Evolutionary conservation across 2,113 vertebrate genomes (phyloP).

Genomic region (Dolichallabes microphthalmus): DNA sequence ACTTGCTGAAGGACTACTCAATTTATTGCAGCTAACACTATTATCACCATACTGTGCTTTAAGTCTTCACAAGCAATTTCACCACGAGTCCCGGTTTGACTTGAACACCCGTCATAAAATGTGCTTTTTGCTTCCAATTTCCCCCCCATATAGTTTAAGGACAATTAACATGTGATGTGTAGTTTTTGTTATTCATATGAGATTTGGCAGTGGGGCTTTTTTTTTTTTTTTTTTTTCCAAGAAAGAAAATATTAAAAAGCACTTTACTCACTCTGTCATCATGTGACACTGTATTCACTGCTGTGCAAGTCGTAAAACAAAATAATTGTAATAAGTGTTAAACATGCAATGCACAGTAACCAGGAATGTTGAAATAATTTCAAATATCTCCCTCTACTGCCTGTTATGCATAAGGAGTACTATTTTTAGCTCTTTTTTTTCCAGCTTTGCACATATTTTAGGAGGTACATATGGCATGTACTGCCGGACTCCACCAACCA

Average conservation of each 20-base stretch:
- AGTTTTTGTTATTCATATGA: background rate
- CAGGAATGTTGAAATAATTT: background rate
- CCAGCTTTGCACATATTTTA: constrained; percentile 1
- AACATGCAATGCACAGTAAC: background rate
- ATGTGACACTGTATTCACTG: background rate
- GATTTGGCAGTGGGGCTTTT: background rate
- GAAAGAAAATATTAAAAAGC: background rate
- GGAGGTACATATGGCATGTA: background rate
- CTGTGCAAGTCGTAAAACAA: background rate
- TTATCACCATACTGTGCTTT: too few relatives aligned
- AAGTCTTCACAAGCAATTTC: too few relatives aligned
- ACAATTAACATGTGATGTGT: background rate
- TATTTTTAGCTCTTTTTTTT: constrained; percentile 14
- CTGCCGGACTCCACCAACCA: background rate
- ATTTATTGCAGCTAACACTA: too few relatives aligned
- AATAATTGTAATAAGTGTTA: background rate
- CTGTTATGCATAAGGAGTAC: background rate
- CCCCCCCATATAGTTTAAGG: background rate
- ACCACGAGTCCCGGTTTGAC: too few relatives aligned
- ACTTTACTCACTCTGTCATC: background rate
- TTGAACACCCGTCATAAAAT: background rate
- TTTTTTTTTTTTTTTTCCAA: background rate
- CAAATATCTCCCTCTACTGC: background rate
- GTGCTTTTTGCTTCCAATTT: background rate
- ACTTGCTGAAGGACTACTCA: too few relatives aligned